Evolutionary conservation across 2,797 vertebrate genomes (phyloP).

Genomic region (Austrolebias charrua): DNA sequence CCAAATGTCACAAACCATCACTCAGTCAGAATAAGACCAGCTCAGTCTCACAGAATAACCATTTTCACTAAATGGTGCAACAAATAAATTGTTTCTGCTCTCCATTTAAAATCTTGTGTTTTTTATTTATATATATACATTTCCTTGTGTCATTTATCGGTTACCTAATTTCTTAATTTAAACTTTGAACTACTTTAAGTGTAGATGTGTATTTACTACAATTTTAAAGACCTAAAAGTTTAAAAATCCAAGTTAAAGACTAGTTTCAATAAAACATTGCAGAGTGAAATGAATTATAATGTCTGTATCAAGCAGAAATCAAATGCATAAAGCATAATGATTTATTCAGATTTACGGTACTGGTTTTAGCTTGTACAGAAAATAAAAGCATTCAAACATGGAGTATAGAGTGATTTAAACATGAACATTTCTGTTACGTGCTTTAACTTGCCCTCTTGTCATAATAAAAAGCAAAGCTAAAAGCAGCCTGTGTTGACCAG

Average conservation of each 20-base stretch:
- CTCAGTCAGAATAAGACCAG: background rate
- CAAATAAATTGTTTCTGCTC: background rate
- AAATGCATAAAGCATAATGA: background rate
- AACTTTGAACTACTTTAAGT: too few relatives aligned
- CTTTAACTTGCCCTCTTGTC: background rate
- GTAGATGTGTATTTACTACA: too few relatives aligned
- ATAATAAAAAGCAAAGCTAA: background rate
- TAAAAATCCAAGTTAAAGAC: too few relatives aligned
- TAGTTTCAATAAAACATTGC: too few relatives aligned
- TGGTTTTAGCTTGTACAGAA: too few relatives aligned
- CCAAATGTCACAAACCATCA: background rate
- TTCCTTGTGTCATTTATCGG: background rate
- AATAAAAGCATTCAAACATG: background rate
- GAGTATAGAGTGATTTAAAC: background rate
- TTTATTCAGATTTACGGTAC: background rate
- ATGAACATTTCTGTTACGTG: background rate
- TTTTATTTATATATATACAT: background rate
- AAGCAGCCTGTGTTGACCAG: slow-evolving; percentile 25
- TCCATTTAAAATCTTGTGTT: background rate
- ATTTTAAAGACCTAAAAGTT: too few relatives aligned
- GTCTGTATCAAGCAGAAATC: too few relatives aligned
- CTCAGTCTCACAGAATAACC: background rate
- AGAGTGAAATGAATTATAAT: too few relatives aligned
- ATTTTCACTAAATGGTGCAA: background rate
- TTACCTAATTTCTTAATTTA: too few relatives aligned